A percentile compares a stretch with the other conserved stretches of the same genome.
These are phyloP conservation scores for Cylas formicarius DNA, from an alignment of 1,140 invertebrate species.

Conservation along the genomic window DNA sequence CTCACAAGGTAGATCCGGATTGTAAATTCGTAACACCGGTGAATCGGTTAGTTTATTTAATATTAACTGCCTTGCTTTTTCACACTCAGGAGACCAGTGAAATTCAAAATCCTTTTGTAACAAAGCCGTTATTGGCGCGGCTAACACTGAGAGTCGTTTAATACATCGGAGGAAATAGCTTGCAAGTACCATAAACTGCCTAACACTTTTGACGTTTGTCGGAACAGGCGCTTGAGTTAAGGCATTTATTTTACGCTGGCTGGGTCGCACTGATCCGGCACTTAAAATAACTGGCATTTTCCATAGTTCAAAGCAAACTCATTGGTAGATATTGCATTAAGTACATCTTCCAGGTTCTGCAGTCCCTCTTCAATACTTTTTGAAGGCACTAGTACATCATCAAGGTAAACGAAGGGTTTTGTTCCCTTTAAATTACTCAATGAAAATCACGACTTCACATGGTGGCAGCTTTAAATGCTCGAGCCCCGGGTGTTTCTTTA, in stretches of 20 bases:
- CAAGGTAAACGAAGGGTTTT: slow-evolving; percentile 23
- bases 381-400: slow-evolving; percentile 33
- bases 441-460: too few relatives aligned
- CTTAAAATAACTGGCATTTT: slow-evolving; percentile 35
- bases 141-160: not conserved
- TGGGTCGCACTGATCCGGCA: slow-evolving; percentile 15
- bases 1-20: not conserved
- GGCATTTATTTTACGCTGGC: slow-evolving; percentile 30
- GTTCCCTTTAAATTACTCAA: slow-evolving; percentile 22
- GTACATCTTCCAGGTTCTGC: slow-evolving; percentile 19
- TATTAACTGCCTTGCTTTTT: not conserved
- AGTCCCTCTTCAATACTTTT: slow-evolving; percentile 25
- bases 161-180: slow-evolving; percentile 35
- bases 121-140: slow-evolving; percentile 9
- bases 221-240: slow-evolving; percentile 27
- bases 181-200: slow-evolving; percentile 30
- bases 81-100: slow-evolving; percentile 2
- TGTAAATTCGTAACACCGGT: slow-evolving; percentile 5
- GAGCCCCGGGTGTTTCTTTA: too few relatives aligned
- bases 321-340: slow-evolving; percentile 13
- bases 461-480: too few relatives aligned
- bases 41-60: slow-evolving; percentile 3
- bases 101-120: slow-evolving; percentile 4
- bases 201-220: slow-evolving; percentile 30
- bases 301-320: slow-evolving; percentile 20